phyloP scores from a whole-genome alignment of 2,888 invertebrate genomes.

The Nephrotoma flavescens region DNA sequence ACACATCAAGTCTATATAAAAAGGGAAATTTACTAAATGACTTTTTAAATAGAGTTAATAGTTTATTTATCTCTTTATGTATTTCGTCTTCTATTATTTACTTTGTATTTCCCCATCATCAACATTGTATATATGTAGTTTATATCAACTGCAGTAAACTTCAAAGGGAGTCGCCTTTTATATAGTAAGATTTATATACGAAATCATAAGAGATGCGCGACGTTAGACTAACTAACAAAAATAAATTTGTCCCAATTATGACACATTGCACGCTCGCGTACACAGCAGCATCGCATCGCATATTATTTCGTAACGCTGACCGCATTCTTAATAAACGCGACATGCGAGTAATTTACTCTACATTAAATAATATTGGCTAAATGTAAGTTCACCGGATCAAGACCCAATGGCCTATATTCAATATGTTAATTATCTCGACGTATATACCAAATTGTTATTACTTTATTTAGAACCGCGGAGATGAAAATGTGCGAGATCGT shows the following conservation, averaged over 20 bases:
- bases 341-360: neutral
- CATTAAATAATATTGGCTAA: neutral
- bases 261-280: neutral
- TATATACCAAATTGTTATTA: neutral
- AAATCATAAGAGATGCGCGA: neutral
- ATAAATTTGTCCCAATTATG: neutral
- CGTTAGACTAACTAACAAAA: neutral
- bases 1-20: neutral
- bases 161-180: neutral
- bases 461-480: neutral
- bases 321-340: neutral
- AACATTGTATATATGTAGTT: neutral
- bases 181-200: neutral
- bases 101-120: neutral
- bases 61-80: neutral
- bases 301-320: neutral
- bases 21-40: neutral
- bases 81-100: neutral
- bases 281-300: neutral
- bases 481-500: neutral
- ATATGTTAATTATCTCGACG: neutral
- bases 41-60: neutral
- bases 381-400: neutral
- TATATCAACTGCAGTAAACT: neutral
- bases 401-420: neutral